A percentile compares a stretch with the other conserved stretches of the same genome.
These are phyloP conservation scores for Labrus mixtus DNA, from an alignment of 2,113 vertebrate genomes.

Conservation along the genomic window DNA sequence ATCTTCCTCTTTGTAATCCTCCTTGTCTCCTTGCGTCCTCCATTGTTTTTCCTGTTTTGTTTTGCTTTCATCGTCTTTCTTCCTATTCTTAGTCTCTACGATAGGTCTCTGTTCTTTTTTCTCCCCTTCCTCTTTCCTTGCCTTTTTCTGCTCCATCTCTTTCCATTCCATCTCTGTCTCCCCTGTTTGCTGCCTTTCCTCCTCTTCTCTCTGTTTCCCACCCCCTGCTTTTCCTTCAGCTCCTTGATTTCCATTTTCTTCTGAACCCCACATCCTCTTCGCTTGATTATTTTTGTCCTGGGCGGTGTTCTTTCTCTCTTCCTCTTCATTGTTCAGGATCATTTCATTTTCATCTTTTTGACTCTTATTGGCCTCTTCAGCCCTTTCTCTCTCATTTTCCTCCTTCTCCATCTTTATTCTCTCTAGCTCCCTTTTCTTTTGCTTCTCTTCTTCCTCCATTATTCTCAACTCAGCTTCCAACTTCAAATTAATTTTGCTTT, in stretches of 20 bases:
- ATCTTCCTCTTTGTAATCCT: constrained; percentile 15
- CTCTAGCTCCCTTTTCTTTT: neutral
- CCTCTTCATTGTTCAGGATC: neutral
- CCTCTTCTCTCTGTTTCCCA: neutral
- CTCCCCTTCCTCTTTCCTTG: neutral
- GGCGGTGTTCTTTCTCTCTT: neutral
- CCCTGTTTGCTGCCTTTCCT: neutral
- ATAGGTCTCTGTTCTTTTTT: neutral
- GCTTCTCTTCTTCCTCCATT: neutral
- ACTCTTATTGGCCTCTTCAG: neutral
- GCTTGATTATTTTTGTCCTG: neutral
- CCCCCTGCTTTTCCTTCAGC: no score
- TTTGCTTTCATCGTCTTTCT: constrained; percentile 58
- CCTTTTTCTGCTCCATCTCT: neutral
- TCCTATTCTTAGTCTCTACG: constrained; percentile 40
- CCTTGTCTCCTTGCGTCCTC: constrained; percentile 27
- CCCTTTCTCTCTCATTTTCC: neutral
- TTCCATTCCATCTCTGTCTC: no score
- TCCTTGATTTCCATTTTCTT: neutral
- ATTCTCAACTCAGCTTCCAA: neutral
- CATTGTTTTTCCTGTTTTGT: constrained; percentile 63
- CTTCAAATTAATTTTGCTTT: neutral
- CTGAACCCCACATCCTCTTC: no score
- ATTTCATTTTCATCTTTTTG: neutral
- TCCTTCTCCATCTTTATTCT: neutral